These are phyloP conservation scores for Smutsia gigantea DNA, from an alignment of 2,797 vertebrate species.

Conservation along the genomic window DNA sequence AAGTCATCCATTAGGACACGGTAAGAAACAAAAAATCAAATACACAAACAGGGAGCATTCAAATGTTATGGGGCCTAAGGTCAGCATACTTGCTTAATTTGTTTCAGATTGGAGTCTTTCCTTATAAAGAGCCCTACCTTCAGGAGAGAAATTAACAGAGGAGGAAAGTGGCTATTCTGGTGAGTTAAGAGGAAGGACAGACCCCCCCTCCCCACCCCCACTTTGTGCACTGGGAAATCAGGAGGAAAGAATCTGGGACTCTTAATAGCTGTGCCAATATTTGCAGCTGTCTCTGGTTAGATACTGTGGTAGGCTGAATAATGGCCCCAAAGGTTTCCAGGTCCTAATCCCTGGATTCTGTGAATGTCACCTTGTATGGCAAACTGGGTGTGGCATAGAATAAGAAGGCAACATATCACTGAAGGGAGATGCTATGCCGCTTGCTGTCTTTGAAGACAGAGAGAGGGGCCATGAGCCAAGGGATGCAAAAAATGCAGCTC, in stretches of 20 bases:
- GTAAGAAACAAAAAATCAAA: background rate
- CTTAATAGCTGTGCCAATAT: accelerated
- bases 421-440: background rate
- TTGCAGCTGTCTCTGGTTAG: background rate
- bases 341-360: background rate
- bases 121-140: background rate
- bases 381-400: background rate
- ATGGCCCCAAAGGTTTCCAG: background rate
- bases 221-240: background rate
- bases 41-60: background rate
- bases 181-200: background rate
- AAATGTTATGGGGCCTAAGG: background rate
- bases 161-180: background rate
- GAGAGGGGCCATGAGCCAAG: too few relatives aligned
- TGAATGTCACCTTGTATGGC: background rate
- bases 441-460: background rate
- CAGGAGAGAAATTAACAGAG: background rate
- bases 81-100: background rate
- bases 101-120: background rate
- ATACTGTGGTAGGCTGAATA: background rate
- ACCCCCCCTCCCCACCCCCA: background rate
- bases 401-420: background rate
- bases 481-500: background rate
- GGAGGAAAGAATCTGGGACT: background rate
- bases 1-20: background rate